Evolutionary conservation across 2,113 vertebrate genomes (phyloP), one percentile per base, ranked within the genome.

Genomic region (Chitala chitala): DNA sequence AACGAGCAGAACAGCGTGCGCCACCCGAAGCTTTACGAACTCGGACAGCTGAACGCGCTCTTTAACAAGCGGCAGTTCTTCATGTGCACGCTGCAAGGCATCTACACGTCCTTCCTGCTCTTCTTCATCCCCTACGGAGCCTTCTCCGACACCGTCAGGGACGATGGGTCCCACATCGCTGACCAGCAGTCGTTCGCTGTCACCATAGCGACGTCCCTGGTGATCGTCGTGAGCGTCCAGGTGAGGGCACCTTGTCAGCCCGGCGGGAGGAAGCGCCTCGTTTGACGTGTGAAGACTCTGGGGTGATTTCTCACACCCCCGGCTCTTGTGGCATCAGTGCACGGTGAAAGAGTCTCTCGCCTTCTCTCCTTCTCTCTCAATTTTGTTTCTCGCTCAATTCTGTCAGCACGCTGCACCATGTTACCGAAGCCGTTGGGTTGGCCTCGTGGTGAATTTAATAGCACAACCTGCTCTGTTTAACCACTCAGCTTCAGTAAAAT

Each of bases 61-160:
- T 94, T 95, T 83, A 95, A 94, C 88, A 95, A 94, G 75, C 87
- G 74, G 0, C 89, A 86, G 82, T 95, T 95, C 82, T 93, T 94
- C 83, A 84, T 91, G 82, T 94, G 92, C 48, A 75, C 89, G 0
- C 84, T 90, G 36, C 92, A 93, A 77, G 92, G 93, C 5, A 58
- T 94, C 75, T 90, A 85, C 63, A 94, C 91, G 0, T 94, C 93
- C 0, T 87, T 92, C 38, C 82, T 85, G 51, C 90, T 94, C 36
- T 94, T 94, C 86, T 94, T 95, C 78, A 85, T 94, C 63, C 91
- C 93, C 10, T 93, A 90, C 0, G 91, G 90, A 75, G 88, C 89
- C 61, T 92, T 93, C 78, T 81, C 87, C 51, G 79, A 82, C n/a
- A 42, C 78, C 38, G 82, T 85, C 55, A 89, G 87, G 76, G 91